Percentiles rank a stretch among this genome's conserved stretches.
Evolutionary conservation across 2,797 vertebrate species (phyloP).

Genomic region (Synaphobranchus kaupii): DNA sequence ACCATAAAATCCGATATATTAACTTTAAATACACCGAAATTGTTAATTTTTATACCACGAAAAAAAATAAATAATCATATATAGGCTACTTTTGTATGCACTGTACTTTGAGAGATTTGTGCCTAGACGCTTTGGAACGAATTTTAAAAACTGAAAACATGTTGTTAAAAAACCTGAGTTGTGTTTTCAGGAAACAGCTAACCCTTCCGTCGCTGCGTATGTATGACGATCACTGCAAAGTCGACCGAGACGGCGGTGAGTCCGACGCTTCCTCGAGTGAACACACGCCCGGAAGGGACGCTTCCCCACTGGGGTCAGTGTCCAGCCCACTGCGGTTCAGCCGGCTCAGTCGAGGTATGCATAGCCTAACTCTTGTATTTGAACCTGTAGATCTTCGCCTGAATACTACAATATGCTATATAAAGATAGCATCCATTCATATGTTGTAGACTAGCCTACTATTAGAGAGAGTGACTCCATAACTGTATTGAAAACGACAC

Average conservation of each 20-base stretch:
- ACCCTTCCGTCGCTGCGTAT: conserved; percentile 76
- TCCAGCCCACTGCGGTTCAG: conserved; percentile 79
- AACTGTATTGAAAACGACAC: background rate
- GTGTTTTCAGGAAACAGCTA: conserved; percentile 79
- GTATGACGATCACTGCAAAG: conserved; percentile 81
- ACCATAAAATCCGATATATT: no score
- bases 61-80: no score
- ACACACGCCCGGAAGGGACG: conserved; percentile 73
- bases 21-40: no score
- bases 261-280: conserved; percentile 90
- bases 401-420: background rate
- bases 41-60: no score
- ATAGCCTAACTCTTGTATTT: background rate
- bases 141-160: background rate
- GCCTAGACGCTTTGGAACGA: background rate
- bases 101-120: background rate
- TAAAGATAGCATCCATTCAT: background rate
- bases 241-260: conserved; percentile 81
- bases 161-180: background rate
- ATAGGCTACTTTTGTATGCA: background rate
- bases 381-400: background rate
- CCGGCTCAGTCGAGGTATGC: conserved; percentile 76
- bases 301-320: conserved; percentile 71
- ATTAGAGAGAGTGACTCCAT: background rate
- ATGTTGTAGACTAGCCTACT: background rate